Conservation (phyloP, 2,113 vertebrate genomes). For the Apaloderma vittatum region DNA sequence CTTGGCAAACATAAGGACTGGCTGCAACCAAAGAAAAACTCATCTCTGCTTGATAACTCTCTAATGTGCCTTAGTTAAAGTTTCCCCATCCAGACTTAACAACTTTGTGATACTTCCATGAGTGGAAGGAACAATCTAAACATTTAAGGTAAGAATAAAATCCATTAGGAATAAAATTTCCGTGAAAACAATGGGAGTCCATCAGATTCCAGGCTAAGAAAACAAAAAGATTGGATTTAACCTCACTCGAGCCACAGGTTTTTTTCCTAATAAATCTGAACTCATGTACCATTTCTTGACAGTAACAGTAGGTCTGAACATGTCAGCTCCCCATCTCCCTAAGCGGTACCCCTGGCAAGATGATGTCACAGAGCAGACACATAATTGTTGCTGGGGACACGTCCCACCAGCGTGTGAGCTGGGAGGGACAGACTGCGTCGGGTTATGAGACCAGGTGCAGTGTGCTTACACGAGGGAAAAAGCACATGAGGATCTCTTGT, state of each 20-base stretch:
- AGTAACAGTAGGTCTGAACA: not conserved
- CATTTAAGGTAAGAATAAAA: not conserved
- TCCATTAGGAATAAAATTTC: not conserved
- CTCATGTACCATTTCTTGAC: not conserved
- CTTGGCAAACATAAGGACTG: not conserved
- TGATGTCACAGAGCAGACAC: not conserved
- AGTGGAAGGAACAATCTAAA: not conserved
- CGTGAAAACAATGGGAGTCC: not conserved
- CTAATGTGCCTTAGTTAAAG: not conserved
- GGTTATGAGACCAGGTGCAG: not conserved
- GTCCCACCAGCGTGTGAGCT: accelerated
- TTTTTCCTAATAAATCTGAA: not conserved
- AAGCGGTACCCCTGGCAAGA: not conserved
- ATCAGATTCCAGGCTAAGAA: not conserved
- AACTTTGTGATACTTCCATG: not conserved
- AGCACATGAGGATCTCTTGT: not conserved
- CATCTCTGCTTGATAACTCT: not conserved
- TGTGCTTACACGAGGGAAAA: not conserved
- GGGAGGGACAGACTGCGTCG: not conserved
- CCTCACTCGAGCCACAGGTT: not conserved
- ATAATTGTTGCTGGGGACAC: accelerated
- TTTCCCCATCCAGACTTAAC: not conserved
- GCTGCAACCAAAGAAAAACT: not conserved
- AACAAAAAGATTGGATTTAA: not conserved
- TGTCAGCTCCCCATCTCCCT: not conserved